These are phyloP conservation scores for Rosalia funebris DNA, from an alignment of 2,888 invertebrate genomes.

Conservation along the genomic window DNA sequence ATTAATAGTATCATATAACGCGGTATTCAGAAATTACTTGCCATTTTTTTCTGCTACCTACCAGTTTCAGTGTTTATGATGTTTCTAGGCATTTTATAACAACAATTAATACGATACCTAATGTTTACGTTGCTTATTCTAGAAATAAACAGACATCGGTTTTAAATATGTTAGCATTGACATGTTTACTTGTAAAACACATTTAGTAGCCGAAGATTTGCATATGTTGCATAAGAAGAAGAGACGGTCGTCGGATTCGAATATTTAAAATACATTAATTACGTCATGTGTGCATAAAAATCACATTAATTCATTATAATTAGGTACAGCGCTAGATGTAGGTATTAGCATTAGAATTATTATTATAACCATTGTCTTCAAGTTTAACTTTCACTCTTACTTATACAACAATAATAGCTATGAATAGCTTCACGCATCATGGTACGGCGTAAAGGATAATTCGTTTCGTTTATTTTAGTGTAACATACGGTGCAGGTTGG, in stretches of 20 bases:
- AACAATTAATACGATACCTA: no score
- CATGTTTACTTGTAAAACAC: conserved; percentile 20
- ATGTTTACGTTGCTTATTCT: no score
- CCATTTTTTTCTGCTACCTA: no score
- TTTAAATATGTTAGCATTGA: conserved; percentile 18
- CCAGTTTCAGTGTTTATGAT: no score
- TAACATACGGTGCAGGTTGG: background rate
- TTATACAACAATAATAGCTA: conserved; percentile 26
- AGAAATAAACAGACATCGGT: background rate
- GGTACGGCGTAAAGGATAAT: conserved; percentile 10
- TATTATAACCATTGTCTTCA: conserved; percentile 11
- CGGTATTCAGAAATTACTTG: no score
- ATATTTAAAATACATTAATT: conserved; percentile 13
- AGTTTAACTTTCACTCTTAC: conserved; percentile 26
- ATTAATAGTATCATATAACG: no score
- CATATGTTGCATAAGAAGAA: conserved; percentile 24
- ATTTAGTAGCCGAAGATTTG: conserved; percentile 11
- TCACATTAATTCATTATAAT: conserved; percentile 23
- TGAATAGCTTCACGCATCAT: conserved; percentile 27
- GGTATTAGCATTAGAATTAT: conserved; percentile 14
- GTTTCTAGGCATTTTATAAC: no score
- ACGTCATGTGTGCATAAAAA: conserved; percentile 24
- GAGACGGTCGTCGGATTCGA: conserved; percentile 16
- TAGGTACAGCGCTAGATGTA: background rate
- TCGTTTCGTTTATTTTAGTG: conserved; percentile 7